Base-by-base conservation (phyloP, 2,888 invertebrate species). In the Drosophila macrothrix region DNA sequence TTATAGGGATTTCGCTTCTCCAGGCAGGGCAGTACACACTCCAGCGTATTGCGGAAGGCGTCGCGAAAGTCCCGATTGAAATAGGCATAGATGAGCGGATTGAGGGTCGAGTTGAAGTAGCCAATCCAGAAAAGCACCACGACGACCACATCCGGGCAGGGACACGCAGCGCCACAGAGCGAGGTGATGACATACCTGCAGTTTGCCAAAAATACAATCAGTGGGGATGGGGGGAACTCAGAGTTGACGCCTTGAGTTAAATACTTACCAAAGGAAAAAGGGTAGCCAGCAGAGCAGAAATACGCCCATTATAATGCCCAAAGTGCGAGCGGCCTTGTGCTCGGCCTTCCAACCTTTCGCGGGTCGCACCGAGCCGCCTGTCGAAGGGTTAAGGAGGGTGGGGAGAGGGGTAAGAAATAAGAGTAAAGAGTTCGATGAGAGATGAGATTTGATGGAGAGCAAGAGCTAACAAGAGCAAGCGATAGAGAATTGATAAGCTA, bases 81-180 rank as follows among this genome's bases (percentile, higher is more conserved):
- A 94, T 98, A 98, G 78, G 98, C 98, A 94, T 98, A 98, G 90
- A 99, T 98, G 80, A 99, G 94, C 1, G 99, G 99, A 94, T 99
- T 99, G 68, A 99, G 94, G 61, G 98, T 97, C 19, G 98, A 98
- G 94, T 99, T 99, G 94, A 98, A 97, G 94, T 99, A 99, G 72
- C 99, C 99, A 88, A 99, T 97, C 99, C 99, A 99, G 94, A 99
- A 99, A 87, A 99, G 96, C 65, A 98, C 95, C 75, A 97, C 96
- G 64, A 98, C 98, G 61, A 99, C 96, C 71, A 97, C 95, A 80
- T 97, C 96, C 1, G 99, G 99, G 86, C 96, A 96, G 54, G 95
- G 95, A 93, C 98, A 98, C 16, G 99, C 94, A 61, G 96, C 95
- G 3, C 97, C 97, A 92, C 98, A 97, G 0, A 97, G 93, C 70